Conservation (phyloP, 1,140 invertebrate species). For the Saxidomus purpurata region DNA sequence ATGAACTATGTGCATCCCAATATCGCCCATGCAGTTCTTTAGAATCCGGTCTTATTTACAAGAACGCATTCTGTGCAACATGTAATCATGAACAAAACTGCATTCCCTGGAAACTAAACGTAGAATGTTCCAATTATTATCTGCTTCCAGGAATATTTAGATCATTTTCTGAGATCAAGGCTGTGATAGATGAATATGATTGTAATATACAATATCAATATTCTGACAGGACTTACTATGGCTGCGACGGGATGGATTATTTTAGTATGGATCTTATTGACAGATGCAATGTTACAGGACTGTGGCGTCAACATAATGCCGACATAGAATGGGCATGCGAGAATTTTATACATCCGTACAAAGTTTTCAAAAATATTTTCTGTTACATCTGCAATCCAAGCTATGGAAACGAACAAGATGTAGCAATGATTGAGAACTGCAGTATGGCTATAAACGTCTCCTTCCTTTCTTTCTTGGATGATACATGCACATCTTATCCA, state of each 20-base stretch:
- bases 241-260: not conserved
- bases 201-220: not conserved
- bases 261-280: not conserved
- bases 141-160: not conserved
- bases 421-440: not conserved
- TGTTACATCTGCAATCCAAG: slow-evolving; percentile 55
- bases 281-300: slow-evolving; percentile 34
- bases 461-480: not conserved
- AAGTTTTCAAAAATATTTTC: slow-evolving; percentile 22
- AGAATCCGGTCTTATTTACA: not conserved
- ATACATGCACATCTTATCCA: not conserved
- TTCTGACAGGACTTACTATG: not conserved
- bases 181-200: not conserved
- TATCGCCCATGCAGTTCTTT: not conserved
- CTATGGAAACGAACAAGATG: not conserved
- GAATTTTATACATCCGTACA: not conserved
- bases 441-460: not conserved
- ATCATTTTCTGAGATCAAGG: not conserved
- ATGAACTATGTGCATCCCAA: not conserved
- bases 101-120: not conserved
- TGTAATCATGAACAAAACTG: not conserved
- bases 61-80: not conserved
- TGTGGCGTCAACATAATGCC: slow-evolving; percentile 10
- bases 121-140: not conserved
- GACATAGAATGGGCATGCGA: slow-evolving; percentile 45